Base-by-base conservation (phyloP, 1,140 invertebrate species). In the Anagrus nilaparvatae region DNA sequence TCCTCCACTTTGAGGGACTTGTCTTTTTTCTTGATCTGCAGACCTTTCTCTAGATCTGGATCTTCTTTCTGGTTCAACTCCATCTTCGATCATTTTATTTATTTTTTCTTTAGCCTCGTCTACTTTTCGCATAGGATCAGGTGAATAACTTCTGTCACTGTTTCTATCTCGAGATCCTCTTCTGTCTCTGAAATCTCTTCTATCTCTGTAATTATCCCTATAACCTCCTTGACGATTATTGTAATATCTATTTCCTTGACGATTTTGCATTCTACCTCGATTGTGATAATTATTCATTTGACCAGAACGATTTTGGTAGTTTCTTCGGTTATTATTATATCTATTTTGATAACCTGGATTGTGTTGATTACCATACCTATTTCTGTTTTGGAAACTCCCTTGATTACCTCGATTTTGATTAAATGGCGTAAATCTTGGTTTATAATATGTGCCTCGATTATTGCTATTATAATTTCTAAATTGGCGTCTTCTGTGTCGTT, bases 371-470 rank as follows among this genome's bases (percentile, higher is more conserved):
- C 53, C 48, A 13, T 57, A 49, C 39, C 58, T 56, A 27, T 61
- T 51, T 43, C 65, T 64, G 19, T 64, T 67, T 30, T 69, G 63
- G 40, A 68, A 70, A 3, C 65, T 54, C 35, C 67, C 63, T 3
- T 63, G 51, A 39, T 66, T 65, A 30, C 63, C 60, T 47, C 63
- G 65, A 39, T 66, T 66, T 7, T 66, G 64, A 52, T 71, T 72
- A 36, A 63, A 69, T 12, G 64, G 58, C 55, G 81, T 78, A 69
- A 82, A 84, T 18, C 81, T 69, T 1, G 81, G 80, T 47, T 81
- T 78, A 60, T 84, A 84, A 54, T 84, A 84, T 0, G 81, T 84
- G 29, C 81, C 81, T 12, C 81, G 71, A 50, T 82, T 79, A 48
- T 78, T 80, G 43, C 75, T 54, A 61, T 71, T 50, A 61, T 73